Base-by-base conservation (phyloP, 2,113 vertebrate genomes). In the Seriola rivoliana region DNA sequence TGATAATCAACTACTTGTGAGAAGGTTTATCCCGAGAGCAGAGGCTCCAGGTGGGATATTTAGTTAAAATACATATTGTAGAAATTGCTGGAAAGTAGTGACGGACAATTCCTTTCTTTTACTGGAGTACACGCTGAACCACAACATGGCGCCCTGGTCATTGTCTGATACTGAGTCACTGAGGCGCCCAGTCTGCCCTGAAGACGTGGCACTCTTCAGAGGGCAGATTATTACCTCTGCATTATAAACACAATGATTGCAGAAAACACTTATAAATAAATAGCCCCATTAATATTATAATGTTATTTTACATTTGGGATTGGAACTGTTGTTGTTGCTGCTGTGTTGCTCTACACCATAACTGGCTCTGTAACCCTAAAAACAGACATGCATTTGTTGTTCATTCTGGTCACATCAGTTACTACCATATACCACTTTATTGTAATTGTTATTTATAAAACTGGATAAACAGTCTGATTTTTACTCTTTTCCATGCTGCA, bases 1-100 rank as follows among this genome's bases (percentile, higher is more conserved):
- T 19, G 54, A 76, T 78, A 80, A 88, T 89, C 76, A 84, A 44
- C 76, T 62, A 19, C 66, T 81, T 71, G 63, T 59, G 64, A 65
- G 17, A 71, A 17, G 6, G 13, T 68, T 85, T 66, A 83, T 64
- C 62, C 75, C 54, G 23, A 19, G 60, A 82, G 46, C 13, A 73
- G 17, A 70, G 64, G 59, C 57, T 70, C 34, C 38, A 58, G 40
- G 32, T 72, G 57, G 19, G 38, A 66, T 13, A 40, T 75, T 52
- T 11, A 63, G 55, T 17, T 36, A 48, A 66, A 5, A 57, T 4
- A 25, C n/a, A 16, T 46, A 11, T 4, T 13, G 10, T 3, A 16
- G 46, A 48, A 16, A 48, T 14, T 48, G 16, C 46, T 16, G 40
- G 40, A 11, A 42, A 9, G 2, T 36, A 36, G 34, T 36, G 34